These are phyloP conservation scores for Gymnocephalus cernua DNA, from an alignment of 2,113 vertebrate genomes.

Conservation along the genomic window DNA sequence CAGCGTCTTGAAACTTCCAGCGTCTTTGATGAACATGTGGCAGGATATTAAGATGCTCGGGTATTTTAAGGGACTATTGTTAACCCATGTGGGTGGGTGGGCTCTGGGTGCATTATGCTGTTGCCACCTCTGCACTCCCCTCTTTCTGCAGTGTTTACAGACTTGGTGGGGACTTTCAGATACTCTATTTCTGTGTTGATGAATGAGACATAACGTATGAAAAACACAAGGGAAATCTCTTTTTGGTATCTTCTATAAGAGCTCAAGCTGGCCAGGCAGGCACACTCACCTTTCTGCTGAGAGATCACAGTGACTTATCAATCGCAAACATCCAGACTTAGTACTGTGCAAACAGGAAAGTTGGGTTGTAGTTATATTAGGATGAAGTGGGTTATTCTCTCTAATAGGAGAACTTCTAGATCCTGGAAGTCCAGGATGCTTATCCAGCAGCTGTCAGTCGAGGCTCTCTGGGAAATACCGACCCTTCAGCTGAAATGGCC, in stretches of 20 bases:
- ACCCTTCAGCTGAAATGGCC: neutral
- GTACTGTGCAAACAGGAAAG: neutral
- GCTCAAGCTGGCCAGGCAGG: neutral
- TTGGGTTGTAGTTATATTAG: too few relatives aligned
- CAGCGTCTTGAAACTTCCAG: rapidly evolving
- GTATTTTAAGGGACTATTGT: neutral
- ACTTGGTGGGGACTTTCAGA: conserved; percentile 40
- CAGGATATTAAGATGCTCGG: neutral
- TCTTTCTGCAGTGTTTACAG: conserved; percentile 9
- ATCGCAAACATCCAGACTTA: conserved; percentile 23
- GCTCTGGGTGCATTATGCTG: neutral
- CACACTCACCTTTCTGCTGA: conserved; percentile 42
- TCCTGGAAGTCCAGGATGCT: conserved; percentile 1
- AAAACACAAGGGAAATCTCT: conserved; percentile 1
- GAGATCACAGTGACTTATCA: conserved; percentile 27
- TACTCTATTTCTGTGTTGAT: conserved; percentile 61
- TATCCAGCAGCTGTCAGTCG: neutral
- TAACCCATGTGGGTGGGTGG: neutral
- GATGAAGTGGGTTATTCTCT: neutral
- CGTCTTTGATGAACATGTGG: neutral
- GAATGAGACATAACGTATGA: conserved; percentile 51
- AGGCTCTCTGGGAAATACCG: neutral
- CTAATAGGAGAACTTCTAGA: neutral
- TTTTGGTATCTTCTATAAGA: neutral
- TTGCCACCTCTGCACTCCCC: conserved; percentile 4